These are phyloP conservation scores for Coelopa frigida DNA, from an alignment of 1,140 invertebrate genomes.

Conservation along the genomic window DNA sequence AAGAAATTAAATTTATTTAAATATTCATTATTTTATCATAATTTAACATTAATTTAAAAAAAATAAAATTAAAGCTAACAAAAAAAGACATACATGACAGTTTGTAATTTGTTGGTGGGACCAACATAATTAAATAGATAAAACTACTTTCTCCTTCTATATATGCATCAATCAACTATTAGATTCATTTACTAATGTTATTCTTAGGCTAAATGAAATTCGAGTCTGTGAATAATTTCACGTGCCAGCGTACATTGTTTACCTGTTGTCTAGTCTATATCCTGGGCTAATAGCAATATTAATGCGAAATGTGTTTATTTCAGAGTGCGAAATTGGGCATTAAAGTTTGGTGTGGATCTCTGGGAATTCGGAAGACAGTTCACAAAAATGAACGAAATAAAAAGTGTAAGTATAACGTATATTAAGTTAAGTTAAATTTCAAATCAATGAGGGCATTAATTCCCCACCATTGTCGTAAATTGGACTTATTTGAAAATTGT, in stretches of 20 bases:
- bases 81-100: no score
- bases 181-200: background rate
- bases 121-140: background rate
- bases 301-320: slow-evolving; percentile 10
- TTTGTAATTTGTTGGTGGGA: no score
- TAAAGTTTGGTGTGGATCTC: slow-evolving; percentile 80
- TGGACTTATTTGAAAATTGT: background rate
- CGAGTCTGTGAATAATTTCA: background rate
- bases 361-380: slow-evolving; percentile 81
- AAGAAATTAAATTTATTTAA: no score
- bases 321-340: slow-evolving; percentile 85
- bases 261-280: no score
- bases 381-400: slow-evolving; percentile 80
- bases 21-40: no score
- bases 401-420: slow-evolving; percentile 60
- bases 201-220: background rate
- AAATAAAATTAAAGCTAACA: no score
- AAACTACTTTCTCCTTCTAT: background rate
- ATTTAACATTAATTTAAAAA: no score
- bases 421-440: no score
- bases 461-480: no score
- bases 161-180: background rate
- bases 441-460: no score
- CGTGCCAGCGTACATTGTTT: background rate
- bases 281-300: background rate